These are phyloP conservation scores for Meda fulgida DNA, from an alignment of 2,797 vertebrate genomes.

Conservation along the genomic window DNA sequence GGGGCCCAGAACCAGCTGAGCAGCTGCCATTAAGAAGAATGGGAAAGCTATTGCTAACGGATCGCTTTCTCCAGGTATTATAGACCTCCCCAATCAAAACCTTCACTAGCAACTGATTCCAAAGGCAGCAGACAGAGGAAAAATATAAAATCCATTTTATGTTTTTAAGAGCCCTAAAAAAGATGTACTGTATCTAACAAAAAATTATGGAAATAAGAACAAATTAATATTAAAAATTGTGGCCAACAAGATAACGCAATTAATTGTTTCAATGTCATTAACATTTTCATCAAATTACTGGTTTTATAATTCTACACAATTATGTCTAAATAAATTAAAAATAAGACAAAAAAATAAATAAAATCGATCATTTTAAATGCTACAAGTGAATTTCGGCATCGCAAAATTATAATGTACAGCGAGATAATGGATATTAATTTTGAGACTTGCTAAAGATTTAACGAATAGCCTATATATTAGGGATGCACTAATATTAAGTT, in stretches of 20 bases:
- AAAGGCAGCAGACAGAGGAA: not conserved
- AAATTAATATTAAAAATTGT: not conserved
- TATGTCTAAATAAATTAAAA: not conserved
- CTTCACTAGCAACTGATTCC: not conserved
- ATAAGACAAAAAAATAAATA: not conserved
- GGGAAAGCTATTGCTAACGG: not conserved
- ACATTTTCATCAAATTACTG: not conserved
- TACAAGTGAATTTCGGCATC: not conserved
- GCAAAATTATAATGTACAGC: not conserved
- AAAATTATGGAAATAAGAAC: not conserved
- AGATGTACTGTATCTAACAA: not conserved
- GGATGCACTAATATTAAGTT: too few relatives aligned
- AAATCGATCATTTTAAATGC: not conserved
- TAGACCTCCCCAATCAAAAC: not conserved
- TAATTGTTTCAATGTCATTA: not conserved
- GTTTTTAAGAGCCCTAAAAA: not conserved
- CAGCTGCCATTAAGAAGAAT: constrained; percentile 5
- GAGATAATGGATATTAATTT: not conserved
- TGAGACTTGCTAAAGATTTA: not conserved
- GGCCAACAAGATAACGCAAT: not conserved
- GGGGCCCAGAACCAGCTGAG: not conserved
- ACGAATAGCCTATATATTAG: not conserved
- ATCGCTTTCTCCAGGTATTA: constrained; percentile 2
- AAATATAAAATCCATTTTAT: not conserved
- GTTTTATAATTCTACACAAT: not conserved